Base-by-base conservation (phyloP, 2,888 invertebrate species). In the Volucella zonaria region DNA sequence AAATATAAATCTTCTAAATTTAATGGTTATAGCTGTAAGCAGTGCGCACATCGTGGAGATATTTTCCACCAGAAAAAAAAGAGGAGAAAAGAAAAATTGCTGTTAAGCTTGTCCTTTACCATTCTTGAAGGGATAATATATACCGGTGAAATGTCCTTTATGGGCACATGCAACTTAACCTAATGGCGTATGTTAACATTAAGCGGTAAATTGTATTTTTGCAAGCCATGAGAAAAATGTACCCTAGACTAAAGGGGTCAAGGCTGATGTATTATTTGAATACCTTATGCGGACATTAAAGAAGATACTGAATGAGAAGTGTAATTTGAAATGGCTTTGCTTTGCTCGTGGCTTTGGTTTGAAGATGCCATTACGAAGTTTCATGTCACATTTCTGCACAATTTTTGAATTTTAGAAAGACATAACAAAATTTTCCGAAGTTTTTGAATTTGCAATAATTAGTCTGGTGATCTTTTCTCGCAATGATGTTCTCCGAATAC, bases 151-250 rank as follows among this genome's bases (percentile, higher is more conserved):
- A 62, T 47, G 31, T 42, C 58, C 51, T 54, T 77, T 64, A 64
- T 71, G 77, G 64, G 45, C 40, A 70, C 70, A 58, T 12, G 51
- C 59, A 70, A 70, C 64, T 70, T 78, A 71, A 64, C 56, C 70
- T 56, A 78, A 78, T 71, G 64, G 71, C 23, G 77, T 54, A 78
- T 78, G 82, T 62, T 62, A 68, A 77, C 54, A 82, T 77, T 73
- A 23, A 14, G 78, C 67, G 74, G 78, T 78, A 78, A 78, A 82
- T 82, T 82, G 54, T 68, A 73, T 56, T 68, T 70, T 18, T 54
- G 67, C 67, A 23, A 43, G 67, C 51, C 61, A 43, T 54, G n/a
- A 40, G 40, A 45, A 14, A 18, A 12, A 10, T 8, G 3, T n/a
- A 64, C 10, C 15, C 45, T 68, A 59, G 61, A 18, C 14, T 49